Conservation (phyloP, 1,140 invertebrate species). For the Epicauta chinensis region DNA sequence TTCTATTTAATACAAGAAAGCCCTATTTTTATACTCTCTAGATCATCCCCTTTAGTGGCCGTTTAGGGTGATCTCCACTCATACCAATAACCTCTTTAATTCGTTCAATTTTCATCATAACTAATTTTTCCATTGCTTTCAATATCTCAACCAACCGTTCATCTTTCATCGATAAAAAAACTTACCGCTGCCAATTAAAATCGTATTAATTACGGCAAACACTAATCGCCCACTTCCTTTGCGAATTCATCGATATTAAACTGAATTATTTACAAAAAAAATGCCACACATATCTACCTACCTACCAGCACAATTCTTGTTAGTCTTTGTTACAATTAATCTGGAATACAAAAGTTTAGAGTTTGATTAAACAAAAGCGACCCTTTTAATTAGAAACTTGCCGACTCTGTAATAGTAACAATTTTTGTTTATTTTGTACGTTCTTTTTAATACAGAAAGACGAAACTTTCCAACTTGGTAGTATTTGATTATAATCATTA, state of each 20-base stretch:
- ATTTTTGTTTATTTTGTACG: slow-evolving; percentile 13
- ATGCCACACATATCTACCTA: background rate
- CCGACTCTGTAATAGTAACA: slow-evolving; percentile 2
- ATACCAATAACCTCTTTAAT: too few relatives aligned
- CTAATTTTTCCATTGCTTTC: too few relatives aligned
- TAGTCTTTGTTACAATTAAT: slow-evolving; percentile 14
- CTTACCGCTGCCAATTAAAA: too few relatives aligned
- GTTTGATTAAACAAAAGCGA: slow-evolving; percentile 15
- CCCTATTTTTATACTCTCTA: too few relatives aligned
- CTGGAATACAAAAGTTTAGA: slow-evolving; percentile 14
- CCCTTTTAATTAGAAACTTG: slow-evolving; percentile 16
- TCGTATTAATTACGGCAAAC: too few relatives aligned
- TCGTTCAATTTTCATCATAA: too few relatives aligned
- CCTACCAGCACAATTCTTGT: slow-evolving; percentile 5
- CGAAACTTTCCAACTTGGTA: slow-evolving; percentile 10
- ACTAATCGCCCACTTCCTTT: background rate
- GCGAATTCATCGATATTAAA: slow-evolving; percentile 10
- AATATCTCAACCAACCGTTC: too few relatives aligned
- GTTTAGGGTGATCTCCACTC: too few relatives aligned
- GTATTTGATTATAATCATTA: too few relatives aligned
- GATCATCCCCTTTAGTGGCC: too few relatives aligned
- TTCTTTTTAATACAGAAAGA: background rate
- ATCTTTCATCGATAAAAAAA: too few relatives aligned
- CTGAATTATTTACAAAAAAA: slow-evolving; percentile 11
- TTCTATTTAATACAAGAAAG: too few relatives aligned